A percentile compares a stretch with the other conserved stretches of the same genome.
These are phyloP conservation scores for Anabas testudineus DNA, from an alignment of 2,797 vertebrate species.

Conservation along the genomic window DNA sequence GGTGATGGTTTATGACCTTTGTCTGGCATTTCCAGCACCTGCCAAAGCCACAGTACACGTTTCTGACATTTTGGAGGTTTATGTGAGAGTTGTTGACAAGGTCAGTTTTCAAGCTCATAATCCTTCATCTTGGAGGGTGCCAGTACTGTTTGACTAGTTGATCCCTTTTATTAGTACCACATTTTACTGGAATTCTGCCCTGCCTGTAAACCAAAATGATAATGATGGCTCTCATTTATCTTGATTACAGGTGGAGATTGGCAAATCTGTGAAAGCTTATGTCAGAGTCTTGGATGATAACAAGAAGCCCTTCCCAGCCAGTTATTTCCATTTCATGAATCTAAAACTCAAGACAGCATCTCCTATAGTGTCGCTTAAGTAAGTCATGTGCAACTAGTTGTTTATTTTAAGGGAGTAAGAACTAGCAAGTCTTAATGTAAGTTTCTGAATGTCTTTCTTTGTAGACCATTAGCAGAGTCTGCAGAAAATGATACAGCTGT, in stretches of 20 bases:
- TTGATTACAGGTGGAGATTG: constrained; percentile 93
- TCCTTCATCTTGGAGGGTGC: constrained; percentile 9
- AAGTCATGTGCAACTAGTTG: constrained; percentile 73
- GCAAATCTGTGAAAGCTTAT: constrained; percentile 91
- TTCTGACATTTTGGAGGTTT: constrained; percentile 93
- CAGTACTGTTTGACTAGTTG: constrained; percentile 11
- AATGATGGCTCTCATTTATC: constrained; percentile 35
- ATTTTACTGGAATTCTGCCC: constrained; percentile 41
- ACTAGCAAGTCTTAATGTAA: constrained; percentile 5
- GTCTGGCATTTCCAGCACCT: constrained; percentile 80
- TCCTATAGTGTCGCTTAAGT: constrained; percentile 90
- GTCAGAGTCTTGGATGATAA: constrained; percentile 92
- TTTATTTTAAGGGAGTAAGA: background rate
- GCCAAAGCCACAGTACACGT: constrained; percentile 87
- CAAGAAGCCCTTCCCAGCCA: constrained; percentile 91
- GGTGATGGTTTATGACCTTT: constrained; percentile 92
- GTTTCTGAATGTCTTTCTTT: constrained; percentile 21
- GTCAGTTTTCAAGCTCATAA: constrained; percentile 80
- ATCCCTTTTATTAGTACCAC: constrained; percentile 40
- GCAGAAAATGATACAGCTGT: constrained; percentile 88
- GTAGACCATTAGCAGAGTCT: constrained; percentile 86
- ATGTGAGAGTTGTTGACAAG: constrained; percentile 96
- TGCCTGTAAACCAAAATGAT: constrained; percentile 33
- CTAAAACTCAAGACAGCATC: constrained; percentile 91
- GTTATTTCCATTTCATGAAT: constrained; percentile 92